phyloP scores from a whole-genome alignment of 92 coral and sea anemone genomes.

The Zoanthus solanderi region DNA sequence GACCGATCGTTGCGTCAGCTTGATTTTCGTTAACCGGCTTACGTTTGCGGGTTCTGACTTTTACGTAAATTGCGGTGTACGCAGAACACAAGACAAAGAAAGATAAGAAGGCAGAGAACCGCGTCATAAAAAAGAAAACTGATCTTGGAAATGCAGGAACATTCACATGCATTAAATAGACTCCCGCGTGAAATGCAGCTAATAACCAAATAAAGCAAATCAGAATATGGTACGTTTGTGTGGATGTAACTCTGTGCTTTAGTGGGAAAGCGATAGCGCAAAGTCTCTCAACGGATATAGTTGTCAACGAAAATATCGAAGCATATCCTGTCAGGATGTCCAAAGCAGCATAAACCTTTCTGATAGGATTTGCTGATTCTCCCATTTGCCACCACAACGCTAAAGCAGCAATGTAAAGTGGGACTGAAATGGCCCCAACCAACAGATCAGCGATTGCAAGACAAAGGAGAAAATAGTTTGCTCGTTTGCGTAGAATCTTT shows the following conservation, averaged over 20 bases:
- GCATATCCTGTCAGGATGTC: conserved; percentile 29
- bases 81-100: conserved; percentile 26
- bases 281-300: conserved; percentile 27
- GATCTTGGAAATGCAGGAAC: conserved; percentile 19
- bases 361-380: conserved; percentile 24
- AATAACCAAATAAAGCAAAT: conserved; percentile 20
- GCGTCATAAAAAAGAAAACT: conserved; percentile 27
- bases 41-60: conserved; percentile 12
- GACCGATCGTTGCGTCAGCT: neutral
- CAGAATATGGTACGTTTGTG: neutral
- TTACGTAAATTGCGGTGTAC: conserved; percentile 8
- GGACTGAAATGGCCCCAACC: conserved; percentile 39
- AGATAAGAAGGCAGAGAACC: neutral
- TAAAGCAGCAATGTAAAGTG: conserved; percentile 41
- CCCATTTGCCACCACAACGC: conserved; percentile 44
- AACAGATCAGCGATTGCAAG: conserved; percentile 40
- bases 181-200: conserved; percentile 18
- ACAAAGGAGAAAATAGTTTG: conserved; percentile 47
- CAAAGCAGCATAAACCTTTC: neutral
- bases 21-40: neutral
- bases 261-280: conserved; percentile 6
- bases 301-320: conserved; percentile 31
- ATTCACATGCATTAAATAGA: conserved; percentile 30
- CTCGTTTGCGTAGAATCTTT: conserved; percentile 27
- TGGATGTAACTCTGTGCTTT: neutral